Base-by-base conservation (phyloP, 2,888 invertebrate species). In the Scaptomyza cyrtandrae region DNA sequence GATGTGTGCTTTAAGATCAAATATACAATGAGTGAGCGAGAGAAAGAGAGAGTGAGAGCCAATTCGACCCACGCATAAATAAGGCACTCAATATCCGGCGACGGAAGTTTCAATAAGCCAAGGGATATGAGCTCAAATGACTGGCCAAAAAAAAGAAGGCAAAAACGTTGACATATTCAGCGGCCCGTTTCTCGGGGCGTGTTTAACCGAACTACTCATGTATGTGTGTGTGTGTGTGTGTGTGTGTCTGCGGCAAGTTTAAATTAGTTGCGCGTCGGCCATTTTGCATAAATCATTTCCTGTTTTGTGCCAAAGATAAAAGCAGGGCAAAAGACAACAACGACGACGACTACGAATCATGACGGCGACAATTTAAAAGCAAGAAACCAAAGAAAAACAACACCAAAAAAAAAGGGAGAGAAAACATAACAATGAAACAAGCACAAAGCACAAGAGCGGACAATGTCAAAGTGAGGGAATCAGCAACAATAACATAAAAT, bases 241-340 rank as follows among this genome's bases (percentile, higher is more conserved):
- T 53, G n/a, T 39, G 52, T 46, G 57, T 60, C 71, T 65, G 61
- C 24, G 71, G 55, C 66, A 71, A 78, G 73, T 84, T 87, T 69
- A 86, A 82, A 82, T 82, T 83, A 82, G 86, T 86, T 77, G 77
- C 70, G 80, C 78, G 72, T 56, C 75, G 68, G 71, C 74, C 78
- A 69, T 78, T 74, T 81, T 78, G 85, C 83, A 83, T 83, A 83
- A 83, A 83, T 83, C 87, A 83, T 87, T 87, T 87, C 85, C 85
- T 83, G 85, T 81, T 85, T 76, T 86, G 86, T 80, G 62, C 61
- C 62, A 67, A 69, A 80, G 84, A 82, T 86, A 82, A 82, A 82
- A 80, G 86, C 68, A 33, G 44, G 27, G 9, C 66, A 27, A 70
- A 70, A 69, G 78, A 84, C 75, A 71, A 60, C 59, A n/a, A 1